These are phyloP conservation scores for Clostera curtula DNA, from an alignment of 2,888 invertebrate genomes.

Conservation along the genomic window DNA sequence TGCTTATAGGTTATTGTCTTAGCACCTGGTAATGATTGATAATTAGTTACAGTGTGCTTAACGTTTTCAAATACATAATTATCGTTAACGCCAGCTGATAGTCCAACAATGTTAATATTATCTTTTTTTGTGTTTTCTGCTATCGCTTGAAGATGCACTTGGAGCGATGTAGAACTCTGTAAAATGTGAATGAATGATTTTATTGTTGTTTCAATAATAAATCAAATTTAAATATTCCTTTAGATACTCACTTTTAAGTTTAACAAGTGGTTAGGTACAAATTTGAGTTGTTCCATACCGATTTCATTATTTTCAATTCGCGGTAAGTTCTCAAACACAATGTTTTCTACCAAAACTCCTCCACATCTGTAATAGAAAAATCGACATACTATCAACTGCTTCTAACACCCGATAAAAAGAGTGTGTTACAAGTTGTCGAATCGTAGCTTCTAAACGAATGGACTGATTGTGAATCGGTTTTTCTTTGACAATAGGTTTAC, in stretches of 20 bases:
- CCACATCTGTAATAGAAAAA: conserved; percentile 15
- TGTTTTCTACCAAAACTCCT: conserved; percentile 10
- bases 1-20: conserved; percentile 3
- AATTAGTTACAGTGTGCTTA: conserved; percentile 6
- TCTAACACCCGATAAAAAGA: no score
- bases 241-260: conserved; percentile 11
- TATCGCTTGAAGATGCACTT: conserved; percentile 18
- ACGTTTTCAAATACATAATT: conserved; percentile 7
- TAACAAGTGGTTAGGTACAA: conserved; percentile 9
- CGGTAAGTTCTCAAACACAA: conserved; percentile 6
- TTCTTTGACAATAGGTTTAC: no score
- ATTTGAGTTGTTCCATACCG: conserved; percentile 8
- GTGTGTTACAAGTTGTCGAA: no score
- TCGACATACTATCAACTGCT: no score
- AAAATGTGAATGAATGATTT: conserved; percentile 1
- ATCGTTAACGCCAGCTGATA: conserved; percentile 3
- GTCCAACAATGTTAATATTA: conserved; percentile 9
- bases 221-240: neutral
- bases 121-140: conserved; percentile 17
- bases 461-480: no score
- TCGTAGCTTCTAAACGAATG: no score
- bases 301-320: conserved; percentile 4
- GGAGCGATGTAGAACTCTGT: conserved; percentile 10
- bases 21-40: conserved; percentile 17
- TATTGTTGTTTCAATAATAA: neutral